These are phyloP conservation scores for Anoplophora glabripennis DNA, from an alignment of 1,140 invertebrate genomes.

Conservation along the genomic window DNA sequence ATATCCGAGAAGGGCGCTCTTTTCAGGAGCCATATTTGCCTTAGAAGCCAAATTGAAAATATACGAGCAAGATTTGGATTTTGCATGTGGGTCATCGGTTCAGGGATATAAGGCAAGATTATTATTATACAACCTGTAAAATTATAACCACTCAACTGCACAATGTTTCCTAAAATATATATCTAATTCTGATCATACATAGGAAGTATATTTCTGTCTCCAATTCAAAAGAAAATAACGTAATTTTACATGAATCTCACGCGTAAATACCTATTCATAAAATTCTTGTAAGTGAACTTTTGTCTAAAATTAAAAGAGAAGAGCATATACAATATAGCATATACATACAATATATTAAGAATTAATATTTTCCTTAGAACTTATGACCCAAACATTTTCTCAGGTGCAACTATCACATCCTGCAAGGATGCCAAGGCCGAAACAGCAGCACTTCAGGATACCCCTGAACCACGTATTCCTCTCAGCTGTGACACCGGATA, in stretches of 20 bases:
- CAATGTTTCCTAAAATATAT: too few relatives aligned
- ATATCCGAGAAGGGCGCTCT: slow-evolving; percentile 6
- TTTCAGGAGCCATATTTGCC: slow-evolving; percentile 5
- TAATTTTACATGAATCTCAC: too few relatives aligned
- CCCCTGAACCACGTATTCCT: slow-evolving; percentile 9
- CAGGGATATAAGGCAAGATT: slow-evolving; percentile 8
- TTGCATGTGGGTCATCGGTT: slow-evolving; percentile 4
- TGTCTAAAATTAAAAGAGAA: too few relatives aligned
- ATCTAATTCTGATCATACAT: too few relatives aligned
- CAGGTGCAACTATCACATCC: slow-evolving; percentile 6
- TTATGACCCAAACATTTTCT: slow-evolving; percentile 4
- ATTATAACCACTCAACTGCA: too few relatives aligned
- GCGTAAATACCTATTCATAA: too few relatives aligned
- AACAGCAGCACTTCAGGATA: slow-evolving; percentile 10
- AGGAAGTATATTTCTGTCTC: not conserved
- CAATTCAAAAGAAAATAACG: too few relatives aligned
- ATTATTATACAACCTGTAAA: not conserved
- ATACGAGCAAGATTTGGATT: slow-evolving; percentile 9
- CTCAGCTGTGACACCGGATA: slow-evolving; percentile 5
- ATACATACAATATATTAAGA: too few relatives aligned
- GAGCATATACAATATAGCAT: too few relatives aligned
- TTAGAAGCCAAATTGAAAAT: slow-evolving; percentile 1
- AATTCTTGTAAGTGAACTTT: too few relatives aligned
- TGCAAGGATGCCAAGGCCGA: not conserved
- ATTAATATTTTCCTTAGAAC: too few relatives aligned